These are phyloP conservation scores for Microvelia longipes DNA, from an alignment of 1,140 invertebrate genomes.

Conservation along the genomic window DNA sequence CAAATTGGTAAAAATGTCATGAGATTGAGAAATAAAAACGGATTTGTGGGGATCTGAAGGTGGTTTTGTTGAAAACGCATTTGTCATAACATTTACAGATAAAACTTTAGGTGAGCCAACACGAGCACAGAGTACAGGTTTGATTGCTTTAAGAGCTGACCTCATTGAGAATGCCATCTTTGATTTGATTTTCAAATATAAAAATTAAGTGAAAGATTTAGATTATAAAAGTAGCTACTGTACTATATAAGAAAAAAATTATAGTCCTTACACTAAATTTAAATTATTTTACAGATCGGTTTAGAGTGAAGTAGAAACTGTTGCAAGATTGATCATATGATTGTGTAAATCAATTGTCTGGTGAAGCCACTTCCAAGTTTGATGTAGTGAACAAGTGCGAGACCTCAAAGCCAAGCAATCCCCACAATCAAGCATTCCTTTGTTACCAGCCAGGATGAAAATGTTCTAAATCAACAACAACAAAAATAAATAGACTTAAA, in stretches of 20 bases:
- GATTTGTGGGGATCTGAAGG: conserved; percentile 51
- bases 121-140: neutral
- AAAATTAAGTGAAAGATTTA: neutral
- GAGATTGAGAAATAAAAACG: conserved; percentile 80
- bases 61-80: conserved; percentile 16
- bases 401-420: conserved; percentile 69
- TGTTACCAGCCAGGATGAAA: conserved; percentile 38
- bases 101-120: neutral
- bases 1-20: conserved; percentile 76
- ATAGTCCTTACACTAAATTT: conserved; percentile 1
- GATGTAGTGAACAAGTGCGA: conserved; percentile 63
- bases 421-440: conserved; percentile 65
- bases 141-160: neutral
- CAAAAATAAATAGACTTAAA: no score
- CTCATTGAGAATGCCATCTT: conserved; percentile 8
- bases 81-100: neutral
- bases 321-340: conserved; percentile 60
- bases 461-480: conserved; percentile 4
- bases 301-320: conserved; percentile 25
- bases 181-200: neutral
- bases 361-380: conserved; percentile 85
- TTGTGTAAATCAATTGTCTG: conserved; percentile 72
- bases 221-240: neutral
- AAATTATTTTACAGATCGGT: conserved; percentile 1
- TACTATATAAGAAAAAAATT: neutral